Percentiles rank a stretch among this genome's conserved stretches.
Evolutionary conservation across 2,113 vertebrate species (phyloP).

Genomic region (Spheniscus mendiculus): DNA sequence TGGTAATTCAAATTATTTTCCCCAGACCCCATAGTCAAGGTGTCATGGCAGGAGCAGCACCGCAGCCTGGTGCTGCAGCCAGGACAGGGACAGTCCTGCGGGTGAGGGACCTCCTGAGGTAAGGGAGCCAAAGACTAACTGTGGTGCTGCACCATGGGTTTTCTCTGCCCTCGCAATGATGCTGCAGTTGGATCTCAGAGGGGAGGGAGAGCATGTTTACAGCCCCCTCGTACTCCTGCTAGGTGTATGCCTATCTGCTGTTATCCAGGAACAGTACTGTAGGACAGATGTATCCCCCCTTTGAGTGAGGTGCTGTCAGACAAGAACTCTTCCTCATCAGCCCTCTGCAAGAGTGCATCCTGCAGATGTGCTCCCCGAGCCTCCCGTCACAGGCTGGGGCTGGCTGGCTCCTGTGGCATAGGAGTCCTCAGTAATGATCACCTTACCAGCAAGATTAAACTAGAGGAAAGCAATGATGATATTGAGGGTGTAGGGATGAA

Average conservation of each 20-base stretch:
- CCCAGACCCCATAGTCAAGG: not conserved
- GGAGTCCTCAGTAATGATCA: not conserved
- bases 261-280: not conserved
- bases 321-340: not conserved
- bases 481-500: not conserved
- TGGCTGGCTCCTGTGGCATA: not conserved
- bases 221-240: not conserved
- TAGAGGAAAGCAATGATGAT: not conserved
- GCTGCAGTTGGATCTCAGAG: rapidly evolving
- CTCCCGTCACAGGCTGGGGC: rapidly evolving
- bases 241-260: not conserved
- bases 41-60: not conserved
- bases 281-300: not conserved
- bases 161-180: rapidly evolving
- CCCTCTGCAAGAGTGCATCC: not conserved
- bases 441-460: not conserved
- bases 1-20: not conserved
- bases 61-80: not conserved
- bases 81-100: not conserved
- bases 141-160: not conserved
- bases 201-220: not conserved
- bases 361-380: not conserved
- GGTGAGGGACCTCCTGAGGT: not conserved
- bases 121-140: not conserved
- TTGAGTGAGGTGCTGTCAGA: not conserved